phyloP scores from a whole-genome alignment of 2,797 vertebrate species.

The Sebastes variabilis region DNA sequence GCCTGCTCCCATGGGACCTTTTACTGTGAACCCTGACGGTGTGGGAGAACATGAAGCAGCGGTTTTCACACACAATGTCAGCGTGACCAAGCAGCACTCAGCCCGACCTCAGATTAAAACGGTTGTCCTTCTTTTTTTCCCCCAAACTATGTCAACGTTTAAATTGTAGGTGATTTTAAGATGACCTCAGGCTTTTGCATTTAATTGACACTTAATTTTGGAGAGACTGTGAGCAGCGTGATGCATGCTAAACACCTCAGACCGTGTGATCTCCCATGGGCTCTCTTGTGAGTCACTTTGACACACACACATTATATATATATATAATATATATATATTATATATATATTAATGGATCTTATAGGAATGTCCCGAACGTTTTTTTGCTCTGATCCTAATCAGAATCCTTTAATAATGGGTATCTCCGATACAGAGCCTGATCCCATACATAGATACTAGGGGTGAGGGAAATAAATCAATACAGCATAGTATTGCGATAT shows the following conservation, averaged over 20 bases:
- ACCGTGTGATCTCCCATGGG: neutral
- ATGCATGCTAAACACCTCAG: neutral
- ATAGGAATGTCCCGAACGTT: no score
- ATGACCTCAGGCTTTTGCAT: neutral
- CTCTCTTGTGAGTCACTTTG: neutral
- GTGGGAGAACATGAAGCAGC: slow-evolving; percentile 34
- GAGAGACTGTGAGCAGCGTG: neutral
- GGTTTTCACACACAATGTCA: slow-evolving; percentile 31
- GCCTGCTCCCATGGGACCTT: slow-evolving; percentile 25
- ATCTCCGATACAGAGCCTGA: no score
- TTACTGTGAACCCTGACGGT: slow-evolving; percentile 20
- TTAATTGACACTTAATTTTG: slow-evolving; percentile 6
- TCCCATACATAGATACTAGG: neutral
- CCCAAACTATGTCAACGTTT: neutral
- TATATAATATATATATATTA: no score
- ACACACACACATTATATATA: neutral
- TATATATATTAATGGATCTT: no score
- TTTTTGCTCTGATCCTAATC: neutral
- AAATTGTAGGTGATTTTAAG: neutral
- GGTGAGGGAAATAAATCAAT: no score
- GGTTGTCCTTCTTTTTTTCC: neutral
- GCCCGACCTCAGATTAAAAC: neutral
- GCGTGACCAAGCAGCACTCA: neutral
- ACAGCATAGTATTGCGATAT: no score
- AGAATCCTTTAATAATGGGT: neutral